Evolutionary conservation across 2,113 vertebrate genomes (phyloP), one percentile per base, ranked within the genome.

Genomic region (Melanotaenia duboulayi): DNA sequence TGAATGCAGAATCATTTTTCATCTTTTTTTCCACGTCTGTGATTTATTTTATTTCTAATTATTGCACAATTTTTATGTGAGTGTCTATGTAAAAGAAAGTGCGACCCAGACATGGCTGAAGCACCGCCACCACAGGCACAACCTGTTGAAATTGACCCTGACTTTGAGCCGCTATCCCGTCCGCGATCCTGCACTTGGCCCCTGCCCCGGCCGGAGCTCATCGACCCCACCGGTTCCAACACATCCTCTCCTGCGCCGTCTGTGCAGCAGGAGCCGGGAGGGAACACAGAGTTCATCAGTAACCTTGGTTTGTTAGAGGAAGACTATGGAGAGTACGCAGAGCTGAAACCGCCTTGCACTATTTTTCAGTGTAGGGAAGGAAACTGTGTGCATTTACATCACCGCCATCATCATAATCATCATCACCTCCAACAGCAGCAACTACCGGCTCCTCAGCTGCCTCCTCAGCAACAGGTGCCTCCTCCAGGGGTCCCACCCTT

Each of bases 141-240:
- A 70, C 85, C 91, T 69, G 94, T 94, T 67, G 94, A 94, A 79
- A 94, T 94, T 84, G 95, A 96, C 92, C 94, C 94, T 67, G 96
- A 96, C 78, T 96, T 96, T 52, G 96, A 96, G 90, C 95, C 95
- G 66, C 93, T 96, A 16, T 93, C 94, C 61, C 95, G 94, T 22
- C 95, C 92, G 35, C 95, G 92, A 63, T 98, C 94, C 74, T 98
- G 89, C 93, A 96, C 94, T 85, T 97, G 89, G 95, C 96, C 91
- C 66, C 93, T 98, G 49, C 97, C 81, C 88, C 94, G 90, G 80
- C 96, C 92, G 91, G 96, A 97, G 87, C 92, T 96, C 61, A 84
- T 74, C 80, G 91, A 96, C 54, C 94, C 95, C 28, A 85, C 92
- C 92, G 81, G 93, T 86, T 97, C 96, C 49, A 94, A 94, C 90